Conservation (phyloP, 2,797 vertebrate species). For the Macropus fuliginosus region DNA sequence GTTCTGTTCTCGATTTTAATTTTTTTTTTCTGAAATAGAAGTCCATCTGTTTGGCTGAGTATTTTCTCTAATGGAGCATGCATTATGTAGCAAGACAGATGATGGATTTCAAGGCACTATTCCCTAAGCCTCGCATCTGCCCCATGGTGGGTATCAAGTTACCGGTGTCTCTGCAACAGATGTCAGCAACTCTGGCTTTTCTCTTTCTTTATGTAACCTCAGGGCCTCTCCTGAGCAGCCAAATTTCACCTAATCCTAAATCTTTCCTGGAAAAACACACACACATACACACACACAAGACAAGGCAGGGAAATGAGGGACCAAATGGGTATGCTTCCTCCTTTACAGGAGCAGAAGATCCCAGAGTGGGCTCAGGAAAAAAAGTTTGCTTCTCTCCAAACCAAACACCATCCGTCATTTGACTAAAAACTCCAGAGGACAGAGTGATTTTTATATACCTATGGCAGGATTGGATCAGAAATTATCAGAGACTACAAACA, state of each 20-base stretch:
- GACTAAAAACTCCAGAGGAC: background rate
- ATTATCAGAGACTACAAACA: background rate
- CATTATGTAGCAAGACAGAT: background rate
- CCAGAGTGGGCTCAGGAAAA: background rate
- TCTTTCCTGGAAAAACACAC: background rate
- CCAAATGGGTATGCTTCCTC: background rate
- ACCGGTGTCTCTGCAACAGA: background rate
- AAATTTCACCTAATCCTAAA: background rate
- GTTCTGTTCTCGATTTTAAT: background rate
- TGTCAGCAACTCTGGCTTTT: background rate
- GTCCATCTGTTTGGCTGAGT: background rate
- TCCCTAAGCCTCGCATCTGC: background rate
- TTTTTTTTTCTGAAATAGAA: background rate
- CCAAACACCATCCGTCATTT: background rate
- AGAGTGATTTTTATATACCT: background rate
- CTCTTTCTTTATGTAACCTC: background rate
- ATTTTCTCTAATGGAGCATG: background rate
- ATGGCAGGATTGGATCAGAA: background rate
- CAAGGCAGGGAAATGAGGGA: background rate
- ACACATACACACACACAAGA: background rate
- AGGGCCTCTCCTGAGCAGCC: background rate
- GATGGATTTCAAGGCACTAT: background rate
- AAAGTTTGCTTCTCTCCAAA: background rate
- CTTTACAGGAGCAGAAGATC: background rate
- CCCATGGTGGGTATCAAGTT: background rate